Base-by-base conservation (phyloP, 2,113 vertebrate species). In the Oncorhynchus keta region DNA sequence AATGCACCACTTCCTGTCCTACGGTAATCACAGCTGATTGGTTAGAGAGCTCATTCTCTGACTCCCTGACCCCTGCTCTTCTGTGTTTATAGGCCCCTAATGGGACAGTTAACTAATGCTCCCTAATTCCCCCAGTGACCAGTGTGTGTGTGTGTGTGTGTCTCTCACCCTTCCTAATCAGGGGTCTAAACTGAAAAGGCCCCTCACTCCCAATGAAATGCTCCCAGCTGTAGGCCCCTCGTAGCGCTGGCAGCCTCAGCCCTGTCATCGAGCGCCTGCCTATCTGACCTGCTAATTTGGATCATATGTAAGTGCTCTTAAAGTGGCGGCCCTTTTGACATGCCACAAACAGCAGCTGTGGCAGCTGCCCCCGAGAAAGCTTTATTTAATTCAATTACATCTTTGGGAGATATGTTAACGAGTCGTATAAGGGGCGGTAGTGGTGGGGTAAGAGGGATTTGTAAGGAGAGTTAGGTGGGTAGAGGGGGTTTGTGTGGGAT, bases 331-430 rank as follows among this genome's bases (percentile, higher is more conserved):
- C 95, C 92, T 92, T 94, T 98, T 97, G 97, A 98, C 97, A 97
- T 94, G 96, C 96, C 96, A 97, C 97, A 97, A 97, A 99, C 97
- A 98, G 96, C 97, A 99, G 97, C 97, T 99, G 97, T 95, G 95
- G 95, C 97, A 98, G 97, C 97, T 98, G 97, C 96, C 97, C 97
- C 93, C 90, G 94, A 97, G 96, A 89, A 97, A 92, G 95, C 95
- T 98, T 98, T 96, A 97, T 99, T 98, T 98, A 98, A 98, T 98
- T 98, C 97, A 98, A 98, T 98, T 99, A 99, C 92, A 94, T 98
- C 97, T 98, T 97, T 97, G 96, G 94, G 95, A 97, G 96, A 97
- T 97, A 98, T 97, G 97, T 96, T 97, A 97, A 98, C 95, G 96
- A 97, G 96, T 92, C 93, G 93, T 92, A 82, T 90, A 80, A 92